Conservation (phyloP, 2,888 invertebrate species). For the Trichopoda pennipes region DNA sequence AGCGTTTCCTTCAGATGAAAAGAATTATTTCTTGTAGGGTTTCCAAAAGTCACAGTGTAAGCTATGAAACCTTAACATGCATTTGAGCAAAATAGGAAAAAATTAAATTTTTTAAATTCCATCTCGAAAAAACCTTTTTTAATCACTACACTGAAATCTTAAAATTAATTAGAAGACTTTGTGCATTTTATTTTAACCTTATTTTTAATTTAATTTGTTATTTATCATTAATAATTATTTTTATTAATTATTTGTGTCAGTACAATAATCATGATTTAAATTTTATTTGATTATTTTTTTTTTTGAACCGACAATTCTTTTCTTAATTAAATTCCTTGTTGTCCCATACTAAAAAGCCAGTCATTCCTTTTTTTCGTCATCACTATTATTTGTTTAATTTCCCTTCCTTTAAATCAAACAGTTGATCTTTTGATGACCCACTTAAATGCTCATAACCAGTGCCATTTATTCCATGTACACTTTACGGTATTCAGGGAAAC, state of each 20-base stretch:
- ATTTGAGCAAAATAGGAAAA: no score
- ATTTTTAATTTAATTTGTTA: background rate
- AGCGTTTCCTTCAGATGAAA: no score
- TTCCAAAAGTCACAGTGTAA: no score
- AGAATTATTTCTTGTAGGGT: no score
- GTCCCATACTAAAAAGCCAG: constrained; percentile 40
- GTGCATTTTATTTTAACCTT: no score
- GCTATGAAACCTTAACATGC: no score
- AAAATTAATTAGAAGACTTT: no score
- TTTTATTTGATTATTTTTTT: background rate
- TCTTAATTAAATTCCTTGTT: constrained; percentile 36
- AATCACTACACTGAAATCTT: no score
- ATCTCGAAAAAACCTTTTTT: no score
- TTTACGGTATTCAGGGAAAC: constrained; percentile 36
- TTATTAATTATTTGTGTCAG: background rate
- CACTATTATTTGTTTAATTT: constrained; percentile 49
- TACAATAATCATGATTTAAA: constrained; percentile 19
- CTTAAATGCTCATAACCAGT: constrained; percentile 55
- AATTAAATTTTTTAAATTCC: no score
- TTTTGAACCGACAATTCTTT: background rate
- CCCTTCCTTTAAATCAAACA: constrained; percentile 61
- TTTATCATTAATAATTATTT: background rate
- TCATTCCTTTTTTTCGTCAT: constrained; percentile 17
- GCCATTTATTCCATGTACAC: constrained; percentile 52
- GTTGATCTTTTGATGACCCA: constrained; percentile 66